Evolutionary conservation across 2,888 invertebrate genomes (phyloP), one percentile per base, ranked within the genome.

Genomic region (Abscondita cerata): DNA sequence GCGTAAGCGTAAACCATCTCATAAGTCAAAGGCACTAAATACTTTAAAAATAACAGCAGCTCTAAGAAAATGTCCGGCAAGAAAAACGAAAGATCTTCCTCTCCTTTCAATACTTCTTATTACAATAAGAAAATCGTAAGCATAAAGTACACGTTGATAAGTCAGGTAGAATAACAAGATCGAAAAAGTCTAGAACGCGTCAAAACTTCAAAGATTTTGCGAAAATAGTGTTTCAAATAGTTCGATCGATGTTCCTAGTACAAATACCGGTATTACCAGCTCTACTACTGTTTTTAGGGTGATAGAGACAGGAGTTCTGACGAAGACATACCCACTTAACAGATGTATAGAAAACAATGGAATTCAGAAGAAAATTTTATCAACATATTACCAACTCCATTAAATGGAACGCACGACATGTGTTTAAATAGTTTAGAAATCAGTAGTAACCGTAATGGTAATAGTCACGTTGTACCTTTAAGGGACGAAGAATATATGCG

Each of bases 201-300:
- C 74, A 74, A 57, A 76, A 75, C 62, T 66, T 73, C 12, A 68
- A 72, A 41, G 73, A 76, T 47, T 70, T 41, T 70, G 70, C 54
- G 76, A 78, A 54, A 72, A 66, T 54, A 63, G 64, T 44, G 58
- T 72, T 6, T 70, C 83, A 13, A 83, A 83, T 54, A 83, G 75
- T 59, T 78, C 84, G 68, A 76, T 86, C 70, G 85, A 87, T 67
- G 81, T 85, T 66, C 88, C 88, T 11, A 88, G 88, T 73, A 89
- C 89, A 46, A 88, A 88, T 72, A 87, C 88, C 70, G 89, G 89
- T 75, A 78, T 78, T 44, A 78, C 78, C 15, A 73, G 68, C 64
- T 76, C 78, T 11, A 75, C 67, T 50, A 72, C 70, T 25, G 70
- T 79, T n/a, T 79, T 74, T 62, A 68, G 80, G 8, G 84, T 58